These are phyloP conservation scores for Rostratula benghalensis DNA, from an alignment of 2,113 vertebrate species.

Conservation along the genomic window DNA sequence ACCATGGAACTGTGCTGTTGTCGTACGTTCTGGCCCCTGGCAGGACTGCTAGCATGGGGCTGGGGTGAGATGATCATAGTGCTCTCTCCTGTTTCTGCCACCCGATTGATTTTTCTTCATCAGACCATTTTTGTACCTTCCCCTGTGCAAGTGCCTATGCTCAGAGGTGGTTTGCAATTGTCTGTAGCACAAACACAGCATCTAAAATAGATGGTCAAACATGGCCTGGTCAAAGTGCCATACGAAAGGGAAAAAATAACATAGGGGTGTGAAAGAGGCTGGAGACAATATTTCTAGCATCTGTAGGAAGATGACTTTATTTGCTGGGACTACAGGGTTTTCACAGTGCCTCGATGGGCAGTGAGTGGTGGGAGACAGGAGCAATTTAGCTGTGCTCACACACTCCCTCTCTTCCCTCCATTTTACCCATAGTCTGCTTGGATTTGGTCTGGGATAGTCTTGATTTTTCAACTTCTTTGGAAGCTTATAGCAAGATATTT, in stretches of 20 bases:
- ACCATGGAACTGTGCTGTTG: rapidly evolving
- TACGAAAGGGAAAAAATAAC: neutral
- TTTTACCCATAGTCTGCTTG: neutral
- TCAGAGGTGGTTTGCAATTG: neutral
- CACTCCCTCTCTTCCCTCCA: rapidly evolving
- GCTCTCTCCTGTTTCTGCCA: neutral
- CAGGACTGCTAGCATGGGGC: neutral
- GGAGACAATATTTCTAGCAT: neutral
- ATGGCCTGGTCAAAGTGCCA: neutral
- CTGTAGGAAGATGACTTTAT: neutral
- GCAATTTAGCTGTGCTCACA: neutral
- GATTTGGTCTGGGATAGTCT: neutral
- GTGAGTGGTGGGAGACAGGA: neutral
- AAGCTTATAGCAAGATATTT: neutral
- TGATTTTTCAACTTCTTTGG: neutral
- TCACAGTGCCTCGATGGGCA: rapidly evolving
- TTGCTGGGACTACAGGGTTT: neutral
- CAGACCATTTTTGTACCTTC: neutral
- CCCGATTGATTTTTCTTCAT: neutral
- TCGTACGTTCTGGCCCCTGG: neutral
- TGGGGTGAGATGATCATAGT: neutral
- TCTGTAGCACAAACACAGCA: neutral
- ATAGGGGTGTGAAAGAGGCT: neutral
- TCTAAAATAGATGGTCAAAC: neutral
- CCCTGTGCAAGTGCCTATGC: rapidly evolving